Percentiles rank a stretch among this genome's conserved stretches.
Evolutionary conservation across 2,113 vertebrate genomes (phyloP).

Genomic region (Hippocampus barbouri): DNA sequence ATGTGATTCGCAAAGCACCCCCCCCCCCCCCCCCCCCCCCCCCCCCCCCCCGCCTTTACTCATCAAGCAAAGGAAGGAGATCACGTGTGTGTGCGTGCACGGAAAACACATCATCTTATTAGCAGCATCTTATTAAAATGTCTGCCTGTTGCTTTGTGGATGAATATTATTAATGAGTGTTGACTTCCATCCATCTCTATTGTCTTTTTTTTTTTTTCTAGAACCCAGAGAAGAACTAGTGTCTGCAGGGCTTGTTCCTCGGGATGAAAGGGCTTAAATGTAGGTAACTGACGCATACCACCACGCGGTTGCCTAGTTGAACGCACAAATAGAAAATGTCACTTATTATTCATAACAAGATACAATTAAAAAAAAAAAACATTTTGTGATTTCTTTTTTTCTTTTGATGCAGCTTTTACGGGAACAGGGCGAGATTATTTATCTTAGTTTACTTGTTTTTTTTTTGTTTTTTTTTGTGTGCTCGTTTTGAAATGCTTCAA

Average conservation of each 20-base stretch:
- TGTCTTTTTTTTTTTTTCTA: constrained; percentile 46
- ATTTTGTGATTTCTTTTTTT: constrained; percentile 12
- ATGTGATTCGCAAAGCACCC: constrained; percentile 5
- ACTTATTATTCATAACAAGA: not conserved
- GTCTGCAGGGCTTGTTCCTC: not conserved
- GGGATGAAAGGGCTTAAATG: not conserved
- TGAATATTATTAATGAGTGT: constrained; percentile 3
- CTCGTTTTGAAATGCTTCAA: constrained; percentile 17
- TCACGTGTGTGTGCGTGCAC: not conserved
- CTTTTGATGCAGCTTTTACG: constrained; percentile 26
- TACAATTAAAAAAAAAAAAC: not conserved
- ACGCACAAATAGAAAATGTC: constrained; percentile 6
- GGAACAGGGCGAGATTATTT: constrained; percentile 28
- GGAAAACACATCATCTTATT: not conserved
- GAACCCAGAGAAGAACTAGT: constrained; percentile 60
- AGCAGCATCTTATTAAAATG: not conserved
- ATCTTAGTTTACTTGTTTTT: constrained; percentile 45
- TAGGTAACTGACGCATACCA: constrained; percentile 2
- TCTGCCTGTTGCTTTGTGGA: constrained; percentile 9
- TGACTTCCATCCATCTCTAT: constrained; percentile 15
- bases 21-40: not conserved
- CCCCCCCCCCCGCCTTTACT: not conserved
- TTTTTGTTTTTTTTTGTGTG: not conserved
- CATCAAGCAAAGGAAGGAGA: constrained; percentile 5
- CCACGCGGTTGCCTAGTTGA: constrained; percentile 4